Conservation (phyloP, 2,113 vertebrate species). For the Dromiciops gliroides region DNA sequence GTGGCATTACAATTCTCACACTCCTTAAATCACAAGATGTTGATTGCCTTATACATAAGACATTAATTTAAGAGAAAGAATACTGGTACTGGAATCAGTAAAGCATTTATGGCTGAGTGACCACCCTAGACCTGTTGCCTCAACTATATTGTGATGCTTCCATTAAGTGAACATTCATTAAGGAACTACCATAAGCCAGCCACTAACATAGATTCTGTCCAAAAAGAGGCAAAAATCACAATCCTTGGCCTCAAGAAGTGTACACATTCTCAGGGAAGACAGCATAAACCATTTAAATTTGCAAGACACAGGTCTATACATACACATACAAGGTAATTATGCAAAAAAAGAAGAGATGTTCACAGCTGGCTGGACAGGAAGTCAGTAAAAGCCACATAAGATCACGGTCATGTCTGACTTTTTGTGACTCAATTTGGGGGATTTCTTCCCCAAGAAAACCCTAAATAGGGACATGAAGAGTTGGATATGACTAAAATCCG, state of each 20-base stretch:
- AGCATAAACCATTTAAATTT: background rate
- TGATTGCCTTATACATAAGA: background rate
- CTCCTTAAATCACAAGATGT: no score
- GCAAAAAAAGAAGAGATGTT: background rate
- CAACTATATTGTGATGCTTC: background rate
- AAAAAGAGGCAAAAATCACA: background rate
- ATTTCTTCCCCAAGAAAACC: background rate
- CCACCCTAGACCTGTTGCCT: background rate
- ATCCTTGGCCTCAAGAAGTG: background rate
- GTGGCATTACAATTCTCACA: no score
- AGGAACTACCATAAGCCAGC: background rate
- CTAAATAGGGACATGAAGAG: background rate
- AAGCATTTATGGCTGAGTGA: background rate
- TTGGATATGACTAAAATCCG: background rate
- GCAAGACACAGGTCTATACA: background rate
- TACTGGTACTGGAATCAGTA: background rate
- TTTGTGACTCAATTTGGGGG: background rate
- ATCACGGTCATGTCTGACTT: background rate
- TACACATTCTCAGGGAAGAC: background rate
- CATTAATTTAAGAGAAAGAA: background rate
- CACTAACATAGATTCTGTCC: background rate
- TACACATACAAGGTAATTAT: background rate
- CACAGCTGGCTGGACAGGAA: background rate
- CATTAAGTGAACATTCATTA: background rate
- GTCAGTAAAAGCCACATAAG: background rate